Evolutionary conservation across 2,888 invertebrate species (phyloP), one percentile per base, ranked within the genome.

Genomic region (Amphiduros pacificus): DNA sequence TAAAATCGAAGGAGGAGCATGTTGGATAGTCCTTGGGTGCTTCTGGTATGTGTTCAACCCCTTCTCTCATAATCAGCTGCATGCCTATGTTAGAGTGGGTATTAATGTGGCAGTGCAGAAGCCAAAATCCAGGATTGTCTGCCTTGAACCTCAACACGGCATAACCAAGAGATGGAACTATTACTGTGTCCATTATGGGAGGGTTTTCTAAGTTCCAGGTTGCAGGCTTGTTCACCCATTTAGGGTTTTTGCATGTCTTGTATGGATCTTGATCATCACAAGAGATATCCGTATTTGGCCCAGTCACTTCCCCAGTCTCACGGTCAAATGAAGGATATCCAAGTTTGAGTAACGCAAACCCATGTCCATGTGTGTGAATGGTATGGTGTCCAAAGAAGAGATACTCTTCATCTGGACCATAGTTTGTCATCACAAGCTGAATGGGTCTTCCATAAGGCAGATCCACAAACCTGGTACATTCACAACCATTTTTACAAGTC

Each of bases 61-160:
- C 77, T 53, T 77, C 76, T 0, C 77, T 27, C 36, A 77, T 44
- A 61, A 79, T 60, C 2, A 72, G 74, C 5, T 71, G 73, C 78
- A 79, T 78, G 0, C 44, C 44, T 9, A n/a, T 22, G 22, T 44
- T 44, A 20, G 44, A 5, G n/a, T 44, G 44, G 4, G 44, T 57
- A 31, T 76, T 73, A 51, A 77, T 74, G 61, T 79, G 79, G 63
- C 78, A 78, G 59, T 79, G 78, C 65, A 78, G 65, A 27, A 75
- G 66, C 79, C 79, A 79, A 26, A 73, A 17, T 1, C 79, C 80
- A 1, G 80, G 80, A 57, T 79, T 80, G 54, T 76, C 68, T 17
- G 77, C 74, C 51, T 64, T 67, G 60, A 79, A 71, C 48, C 78
- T 65, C 22, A 78, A 56, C 0, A 78, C 74, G 22, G 71, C 77